phyloP scores from a whole-genome alignment of 2,888 invertebrate species.

The Oscheius myriophilus region DNA sequence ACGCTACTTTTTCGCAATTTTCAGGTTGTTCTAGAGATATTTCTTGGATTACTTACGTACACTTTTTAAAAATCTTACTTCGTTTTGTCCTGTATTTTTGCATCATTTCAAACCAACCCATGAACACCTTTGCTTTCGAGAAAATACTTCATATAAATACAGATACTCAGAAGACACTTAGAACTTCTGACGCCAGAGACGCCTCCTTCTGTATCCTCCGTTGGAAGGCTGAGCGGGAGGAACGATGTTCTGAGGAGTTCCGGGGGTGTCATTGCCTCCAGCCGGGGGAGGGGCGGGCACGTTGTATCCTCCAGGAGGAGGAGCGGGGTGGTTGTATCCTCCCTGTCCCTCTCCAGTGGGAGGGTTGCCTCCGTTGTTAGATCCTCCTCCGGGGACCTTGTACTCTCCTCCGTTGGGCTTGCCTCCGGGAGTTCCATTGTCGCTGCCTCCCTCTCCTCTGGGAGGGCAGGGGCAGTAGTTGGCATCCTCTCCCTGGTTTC shows the following conservation, averaged over 20 bases:
- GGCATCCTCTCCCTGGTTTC: slow-evolving; percentile 37
- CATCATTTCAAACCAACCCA: no score
- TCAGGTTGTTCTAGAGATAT: no score
- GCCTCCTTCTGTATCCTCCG: slow-evolving; percentile 24
- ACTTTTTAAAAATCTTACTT: no score
- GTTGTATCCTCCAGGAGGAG: slow-evolving; percentile 16
- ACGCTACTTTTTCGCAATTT: no score
- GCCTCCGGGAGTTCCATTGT: not conserved
- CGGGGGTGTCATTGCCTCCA: not conserved
- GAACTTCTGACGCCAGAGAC: slow-evolving; percentile 6
- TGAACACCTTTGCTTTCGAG: no score
- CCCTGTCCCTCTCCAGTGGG: slow-evolving; percentile 1
- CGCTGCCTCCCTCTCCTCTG: slow-evolving; percentile 3
- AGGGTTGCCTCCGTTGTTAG: slow-evolving; percentile 9
- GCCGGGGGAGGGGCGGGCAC: slow-evolving; percentile 5
- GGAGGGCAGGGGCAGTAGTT: slow-evolving; percentile 46
- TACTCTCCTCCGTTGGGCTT: not conserved
- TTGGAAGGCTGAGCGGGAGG: not conserved
- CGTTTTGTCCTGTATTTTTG: no score
- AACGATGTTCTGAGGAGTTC: no score
- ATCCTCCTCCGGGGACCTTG: slow-evolving; percentile 2
- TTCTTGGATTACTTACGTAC: no score
- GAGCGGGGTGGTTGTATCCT: slow-evolving; percentile 6
- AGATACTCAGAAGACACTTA: no score
- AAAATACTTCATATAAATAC: no score